Evolutionary conservation across 1,140 invertebrate species (phyloP).

Genomic region (Laupala kohalensis): DNA sequence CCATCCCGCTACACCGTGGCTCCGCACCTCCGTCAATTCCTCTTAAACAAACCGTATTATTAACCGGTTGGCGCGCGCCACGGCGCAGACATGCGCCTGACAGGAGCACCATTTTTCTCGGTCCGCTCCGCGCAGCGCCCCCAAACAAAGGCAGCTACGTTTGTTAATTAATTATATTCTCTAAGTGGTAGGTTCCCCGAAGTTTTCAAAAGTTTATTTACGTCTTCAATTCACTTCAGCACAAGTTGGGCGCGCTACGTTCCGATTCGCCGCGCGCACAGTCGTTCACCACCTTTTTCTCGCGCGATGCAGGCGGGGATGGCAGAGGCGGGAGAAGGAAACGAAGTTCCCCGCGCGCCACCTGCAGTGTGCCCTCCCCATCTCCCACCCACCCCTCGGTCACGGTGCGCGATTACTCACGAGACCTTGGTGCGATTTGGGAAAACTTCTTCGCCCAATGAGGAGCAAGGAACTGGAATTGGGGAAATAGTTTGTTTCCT

Average conservation of each 20-base stretch:
- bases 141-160: constrained; percentile 8
- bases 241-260: not conserved
- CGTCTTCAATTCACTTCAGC: constrained; percentile 11
- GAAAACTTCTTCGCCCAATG: too few species aligned
- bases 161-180: constrained; percentile 14
- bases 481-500: too few species aligned
- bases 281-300: not conserved
- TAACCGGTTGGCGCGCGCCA: not conserved
- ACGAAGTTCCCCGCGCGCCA: too few species aligned
- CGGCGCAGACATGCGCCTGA: constrained; percentile 5
- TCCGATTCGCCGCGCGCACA: not conserved
- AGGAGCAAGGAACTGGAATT: too few species aligned
- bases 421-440: too few species aligned
- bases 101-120: constrained; percentile 9
- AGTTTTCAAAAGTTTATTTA: constrained; percentile 15
- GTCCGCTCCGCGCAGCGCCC: not conserved
- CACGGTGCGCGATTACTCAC: too few species aligned
- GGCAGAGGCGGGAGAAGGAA: not conserved
- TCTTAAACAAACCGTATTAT: constrained; percentile 4
- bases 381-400: too few species aligned
- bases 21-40: not conserved
- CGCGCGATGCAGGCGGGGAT: not conserved
- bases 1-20: not conserved
- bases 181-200: constrained; percentile 10
- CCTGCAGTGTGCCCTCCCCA: too few species aligned